Evolutionary conservation across 2,888 invertebrate genomes (phyloP).

Genomic region (Villa cingulata): DNA sequence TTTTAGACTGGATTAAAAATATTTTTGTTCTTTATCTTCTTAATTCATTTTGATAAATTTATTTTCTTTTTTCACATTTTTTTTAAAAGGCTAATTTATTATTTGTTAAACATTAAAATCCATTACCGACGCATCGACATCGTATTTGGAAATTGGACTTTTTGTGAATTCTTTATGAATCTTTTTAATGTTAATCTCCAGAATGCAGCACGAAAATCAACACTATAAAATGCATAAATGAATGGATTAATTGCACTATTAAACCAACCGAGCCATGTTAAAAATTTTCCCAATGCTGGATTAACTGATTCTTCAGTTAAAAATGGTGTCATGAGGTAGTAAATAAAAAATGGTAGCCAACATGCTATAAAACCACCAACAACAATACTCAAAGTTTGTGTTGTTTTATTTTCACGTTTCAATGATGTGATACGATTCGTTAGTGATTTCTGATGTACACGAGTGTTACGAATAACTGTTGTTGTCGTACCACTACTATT

Average conservation of each 20-base stretch:
- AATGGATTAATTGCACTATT: conserved; percentile 84
- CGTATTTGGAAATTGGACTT: conserved; percentile 30
- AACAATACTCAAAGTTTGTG: conserved; percentile 73
- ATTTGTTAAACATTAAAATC: too few relatives aligned
- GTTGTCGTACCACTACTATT: not conserved
- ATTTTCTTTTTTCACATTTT: too few relatives aligned
- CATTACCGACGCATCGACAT: conserved; percentile 33
- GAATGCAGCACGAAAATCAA: conserved; percentile 73
- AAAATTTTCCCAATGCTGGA: conserved; percentile 52
- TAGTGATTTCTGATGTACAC: conserved; percentile 27
- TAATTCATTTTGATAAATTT: too few relatives aligned
- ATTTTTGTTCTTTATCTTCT: too few relatives aligned
- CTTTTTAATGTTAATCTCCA: conserved; percentile 57
- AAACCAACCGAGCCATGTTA: conserved; percentile 83
- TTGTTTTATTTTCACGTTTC: conserved; percentile 73
- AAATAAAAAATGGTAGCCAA: conserved; percentile 78
- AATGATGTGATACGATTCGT: conserved; percentile 49
- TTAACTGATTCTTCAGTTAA: conserved; percentile 48
- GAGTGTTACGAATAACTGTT: conserved; percentile 16
- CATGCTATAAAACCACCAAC: conserved; percentile 80
- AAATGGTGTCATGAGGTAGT: conserved; percentile 69
- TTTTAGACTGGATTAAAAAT: too few relatives aligned
- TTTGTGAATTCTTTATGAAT: conserved; percentile 26
- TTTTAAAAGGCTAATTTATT: too few relatives aligned
- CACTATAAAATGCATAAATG: conserved; percentile 81